Percentiles rank a stretch among this genome's conserved stretches.
These are phyloP conservation scores for Sceloporus undulatus DNA, from an alignment of 2,113 vertebrate species.

Conservation along the genomic window DNA sequence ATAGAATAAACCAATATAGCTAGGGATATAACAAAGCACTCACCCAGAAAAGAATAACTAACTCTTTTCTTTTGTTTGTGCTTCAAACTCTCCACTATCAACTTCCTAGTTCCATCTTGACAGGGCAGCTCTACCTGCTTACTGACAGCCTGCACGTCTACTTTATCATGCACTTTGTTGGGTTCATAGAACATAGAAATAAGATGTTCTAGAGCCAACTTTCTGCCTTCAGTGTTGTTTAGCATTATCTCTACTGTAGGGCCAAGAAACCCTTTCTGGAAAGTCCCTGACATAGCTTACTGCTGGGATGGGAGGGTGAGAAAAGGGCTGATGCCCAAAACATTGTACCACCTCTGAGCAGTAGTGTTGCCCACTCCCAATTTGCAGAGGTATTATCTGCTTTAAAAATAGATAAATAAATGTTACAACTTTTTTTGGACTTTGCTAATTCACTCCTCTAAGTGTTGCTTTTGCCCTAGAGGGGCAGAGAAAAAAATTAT, in stretches of 20 bases:
- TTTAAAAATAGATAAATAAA: slow-evolving; percentile 1
- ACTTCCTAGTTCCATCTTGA: background rate
- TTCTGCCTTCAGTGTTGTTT: too few relatives aligned
- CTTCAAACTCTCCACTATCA: background rate
- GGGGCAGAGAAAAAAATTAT: background rate
- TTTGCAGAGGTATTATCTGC: background rate
- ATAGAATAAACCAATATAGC: background rate
- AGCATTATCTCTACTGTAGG: background rate
- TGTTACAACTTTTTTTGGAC: background rate
- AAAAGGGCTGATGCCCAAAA: background rate
- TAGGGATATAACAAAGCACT: background rate
- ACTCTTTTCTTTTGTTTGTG: background rate
- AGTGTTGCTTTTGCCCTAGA: background rate
- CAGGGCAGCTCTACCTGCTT: too few relatives aligned
- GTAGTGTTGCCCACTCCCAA: too few relatives aligned
- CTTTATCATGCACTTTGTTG: too few relatives aligned
- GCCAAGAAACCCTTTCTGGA: background rate
- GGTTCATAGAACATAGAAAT: too few relatives aligned
- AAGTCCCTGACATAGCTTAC: background rate
- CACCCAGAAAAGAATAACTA: background rate
- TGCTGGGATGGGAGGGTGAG: background rate
- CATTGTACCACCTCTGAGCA: background rate
- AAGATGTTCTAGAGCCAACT: too few relatives aligned
- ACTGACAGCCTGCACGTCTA: too few relatives aligned
- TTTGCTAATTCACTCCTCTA: background rate